Evolutionary conservation across 2,888 invertebrate species (phyloP).

Genomic region (Caenorhabditis afra): DNA sequence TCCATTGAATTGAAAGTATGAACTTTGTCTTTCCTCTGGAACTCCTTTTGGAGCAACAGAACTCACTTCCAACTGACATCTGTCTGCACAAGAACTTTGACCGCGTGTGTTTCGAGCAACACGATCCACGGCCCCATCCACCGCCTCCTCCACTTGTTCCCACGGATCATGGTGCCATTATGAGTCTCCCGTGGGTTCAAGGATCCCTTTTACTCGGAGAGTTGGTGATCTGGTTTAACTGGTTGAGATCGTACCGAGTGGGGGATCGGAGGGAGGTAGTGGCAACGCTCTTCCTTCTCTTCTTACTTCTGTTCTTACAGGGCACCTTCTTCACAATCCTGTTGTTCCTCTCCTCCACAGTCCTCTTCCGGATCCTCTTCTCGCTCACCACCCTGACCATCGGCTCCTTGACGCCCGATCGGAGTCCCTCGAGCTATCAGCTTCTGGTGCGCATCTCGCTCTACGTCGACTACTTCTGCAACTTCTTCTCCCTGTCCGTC

Average conservation of each 20-base stretch:
- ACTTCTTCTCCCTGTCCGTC: slow-evolving; percentile 28
- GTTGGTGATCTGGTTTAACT: too few species aligned
- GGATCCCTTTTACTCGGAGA: background rate
- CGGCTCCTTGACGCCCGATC: background rate
- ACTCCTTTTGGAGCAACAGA: too few species aligned
- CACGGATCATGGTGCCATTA: background rate
- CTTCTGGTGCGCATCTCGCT: slow-evolving; percentile 14
- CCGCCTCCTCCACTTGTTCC: background rate
- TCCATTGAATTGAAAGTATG: too few species aligned
- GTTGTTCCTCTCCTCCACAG: slow-evolving; percentile 13
- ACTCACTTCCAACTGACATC: too few species aligned
- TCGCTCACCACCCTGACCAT: slow-evolving; percentile 1
- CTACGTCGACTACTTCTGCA: slow-evolving; percentile 41
- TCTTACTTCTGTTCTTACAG: background rate
- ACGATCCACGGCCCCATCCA: background rate
- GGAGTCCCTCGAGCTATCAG: background rate
- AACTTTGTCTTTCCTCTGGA: too few species aligned
- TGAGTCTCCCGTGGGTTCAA: background rate
- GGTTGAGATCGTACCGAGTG: too few species aligned
- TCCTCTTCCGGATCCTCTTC: slow-evolving; percentile 22
- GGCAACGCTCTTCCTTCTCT: too few species aligned
- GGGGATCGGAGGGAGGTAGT: background rate
- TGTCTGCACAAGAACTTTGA: slow-evolving; percentile 12
- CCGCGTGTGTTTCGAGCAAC: background rate
- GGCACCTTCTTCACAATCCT: slow-evolving; percentile 26